Evolutionary conservation across 2,888 invertebrate genomes (phyloP), one percentile per base, ranked within the genome.

Genomic region (Andrena bicolor): DNA sequence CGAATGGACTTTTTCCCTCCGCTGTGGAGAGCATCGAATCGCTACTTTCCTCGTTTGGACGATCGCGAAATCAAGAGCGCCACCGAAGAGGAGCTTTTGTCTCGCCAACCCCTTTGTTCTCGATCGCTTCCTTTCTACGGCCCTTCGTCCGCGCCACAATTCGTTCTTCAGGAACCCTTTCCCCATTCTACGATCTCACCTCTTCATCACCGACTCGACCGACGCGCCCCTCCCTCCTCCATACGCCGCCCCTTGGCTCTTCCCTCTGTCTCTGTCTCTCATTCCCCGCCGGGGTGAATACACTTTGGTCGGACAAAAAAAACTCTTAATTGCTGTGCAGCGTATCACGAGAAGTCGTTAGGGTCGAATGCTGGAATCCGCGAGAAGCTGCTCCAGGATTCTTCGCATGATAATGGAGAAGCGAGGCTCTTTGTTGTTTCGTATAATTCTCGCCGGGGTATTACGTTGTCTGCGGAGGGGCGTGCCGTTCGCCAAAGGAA

Each of bases 271-370:
- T 61, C 20, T 20, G 58, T 49, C 58, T 30, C 35, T 30, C 30
- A 8, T 16, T 51, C 68, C 30, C 68, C 23, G 26, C 64, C 69
- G 58, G 85, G 69, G 73, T 89, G 86, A 88, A 88, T 89, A 88
- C 88, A 88, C 84, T 88, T 88, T 64, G 60, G 26, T 6, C 70
- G 77, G 69, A 86, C 84, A 86, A 88, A 88, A 85, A 58, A 85
- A 89, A 83, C 76, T 74, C 83, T 86, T 88, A 88, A 88, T 88
- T 88, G 88, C 86, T 73, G 76, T 77, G 83, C 87, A 72, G 74
- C 78, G 83, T 82, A 87, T 88, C 86, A 87, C 76, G 79, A 65
- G 68, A 81, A 86, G 80, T 87, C 81, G 80, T 87, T 85, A 85
- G 72, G 66, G 76, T 64, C 87, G 76, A 87, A 81, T 82, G 63